These are phyloP conservation scores for Calycopis cecrops DNA, from an alignment of 1,140 invertebrate genomes.

Conservation along the genomic window DNA sequence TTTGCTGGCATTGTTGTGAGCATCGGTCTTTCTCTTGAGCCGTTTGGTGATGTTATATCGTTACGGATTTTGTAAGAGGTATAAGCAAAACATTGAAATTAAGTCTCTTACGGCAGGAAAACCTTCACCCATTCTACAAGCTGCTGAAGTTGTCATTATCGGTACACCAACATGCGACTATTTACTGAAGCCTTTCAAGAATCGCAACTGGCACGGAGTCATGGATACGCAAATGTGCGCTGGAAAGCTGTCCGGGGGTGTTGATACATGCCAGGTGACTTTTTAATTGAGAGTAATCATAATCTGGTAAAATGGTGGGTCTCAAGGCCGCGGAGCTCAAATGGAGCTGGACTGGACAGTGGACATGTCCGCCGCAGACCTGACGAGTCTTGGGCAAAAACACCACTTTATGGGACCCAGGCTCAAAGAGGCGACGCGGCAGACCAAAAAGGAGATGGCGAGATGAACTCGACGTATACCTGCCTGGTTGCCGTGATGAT, in stretches of 20 bases:
- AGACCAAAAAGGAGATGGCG: too few relatives aligned
- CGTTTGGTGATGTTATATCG: too few relatives aligned
- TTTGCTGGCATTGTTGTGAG: too few relatives aligned
- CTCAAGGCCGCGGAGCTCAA: too few relatives aligned
- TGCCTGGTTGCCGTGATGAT: too few relatives aligned
- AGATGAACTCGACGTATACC: too few relatives aligned
- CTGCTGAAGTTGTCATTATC: slow-evolving; percentile 32
- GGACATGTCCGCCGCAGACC: neutral
- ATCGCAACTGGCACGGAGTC: slow-evolving; percentile 36
- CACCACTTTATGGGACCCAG: too few relatives aligned
- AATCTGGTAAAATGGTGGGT: neutral
- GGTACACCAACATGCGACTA: slow-evolving; percentile 25
- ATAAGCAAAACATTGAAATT: too few relatives aligned
- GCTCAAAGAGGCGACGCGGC: too few relatives aligned
- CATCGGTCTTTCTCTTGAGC: too few relatives aligned
- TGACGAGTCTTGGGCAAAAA: neutral
- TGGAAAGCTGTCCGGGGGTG: slow-evolving; percentile 35
- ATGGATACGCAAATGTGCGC: slow-evolving; percentile 37
- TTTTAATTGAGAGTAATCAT: neutral
- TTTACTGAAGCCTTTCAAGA: slow-evolving; percentile 26
- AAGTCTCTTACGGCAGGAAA: too few relatives aligned
- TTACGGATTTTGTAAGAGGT: too few relatives aligned
- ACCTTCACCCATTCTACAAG: slow-evolving; percentile 31
- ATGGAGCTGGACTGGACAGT: neutral
- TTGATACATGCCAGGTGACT: slow-evolving; percentile 40